phyloP scores from a whole-genome alignment of 2,888 invertebrate genomes.

The Coremacera marginata region DNA sequence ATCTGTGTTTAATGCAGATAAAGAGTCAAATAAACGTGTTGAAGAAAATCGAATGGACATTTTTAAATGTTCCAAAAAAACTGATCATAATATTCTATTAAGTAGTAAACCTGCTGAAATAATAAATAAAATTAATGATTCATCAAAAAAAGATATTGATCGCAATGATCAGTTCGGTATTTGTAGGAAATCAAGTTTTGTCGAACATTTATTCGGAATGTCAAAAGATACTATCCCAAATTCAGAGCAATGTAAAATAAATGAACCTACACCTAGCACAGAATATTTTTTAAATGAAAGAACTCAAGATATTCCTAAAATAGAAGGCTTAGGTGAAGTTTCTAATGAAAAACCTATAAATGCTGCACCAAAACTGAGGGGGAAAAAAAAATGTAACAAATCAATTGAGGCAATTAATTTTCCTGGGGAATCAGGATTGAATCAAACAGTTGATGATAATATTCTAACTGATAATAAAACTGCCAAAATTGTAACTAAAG shows the following conservation, averaged over 20 bases:
- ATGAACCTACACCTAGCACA: not conserved
- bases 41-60: not conserved
- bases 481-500: conserved; percentile 36
- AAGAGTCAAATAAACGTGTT: not conserved
- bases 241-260: not conserved
- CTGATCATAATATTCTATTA: not conserved
- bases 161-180: not conserved
- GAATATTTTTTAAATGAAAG: not conserved
- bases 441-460: too few relatives aligned
- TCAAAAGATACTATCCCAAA: not conserved
- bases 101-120: too few relatives aligned
- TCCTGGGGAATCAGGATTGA: not conserved
- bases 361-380: conserved; percentile 64
- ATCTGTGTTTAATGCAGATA: not conserved
- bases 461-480: conserved; percentile 35
- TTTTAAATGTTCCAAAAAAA: not conserved
- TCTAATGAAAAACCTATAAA: conserved; percentile 59
- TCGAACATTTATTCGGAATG: not conserved
- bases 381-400: conserved; percentile 50
- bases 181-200: not conserved
- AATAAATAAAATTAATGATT: too few relatives aligned
- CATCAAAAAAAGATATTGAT: conserved; percentile 1
- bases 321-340: not conserved
- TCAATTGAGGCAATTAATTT: not conserved
- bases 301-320: conserved; percentile 2